Percentiles rank a stretch among this genome's conserved stretches.
These are phyloP conservation scores for Apamea sordens DNA, from an alignment of 2,888 invertebrate species.

Conservation along the genomic window DNA sequence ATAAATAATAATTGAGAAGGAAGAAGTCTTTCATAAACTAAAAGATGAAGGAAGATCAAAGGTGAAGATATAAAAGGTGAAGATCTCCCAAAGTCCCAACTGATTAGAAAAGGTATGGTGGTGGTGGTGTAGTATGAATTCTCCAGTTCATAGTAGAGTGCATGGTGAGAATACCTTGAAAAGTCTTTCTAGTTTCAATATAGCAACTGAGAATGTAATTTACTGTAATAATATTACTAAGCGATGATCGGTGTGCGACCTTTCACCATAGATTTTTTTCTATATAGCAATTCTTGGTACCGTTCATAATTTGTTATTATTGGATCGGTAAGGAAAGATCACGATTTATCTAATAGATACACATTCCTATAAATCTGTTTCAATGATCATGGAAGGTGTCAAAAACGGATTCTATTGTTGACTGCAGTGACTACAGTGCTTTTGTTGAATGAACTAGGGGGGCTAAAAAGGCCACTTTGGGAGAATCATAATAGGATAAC, in stretches of 20 bases:
- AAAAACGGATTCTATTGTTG: neutral
- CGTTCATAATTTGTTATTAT: conserved; percentile 41
- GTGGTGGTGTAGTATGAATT: neutral
- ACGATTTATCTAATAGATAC: conserved; percentile 9
- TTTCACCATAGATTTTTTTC: conserved; percentile 38
- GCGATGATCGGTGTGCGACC: conserved; percentile 20
- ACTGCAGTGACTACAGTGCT: too few species aligned
- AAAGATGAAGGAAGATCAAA: neutral
- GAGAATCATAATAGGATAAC: too few species aligned
- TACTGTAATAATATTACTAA: conserved; percentile 38
- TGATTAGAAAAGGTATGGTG: neutral
- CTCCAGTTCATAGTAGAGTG: neutral
- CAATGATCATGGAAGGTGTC: neutral
- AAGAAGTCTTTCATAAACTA: neutral
- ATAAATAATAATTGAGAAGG: neutral
- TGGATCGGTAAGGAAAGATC: conserved; percentile 15
- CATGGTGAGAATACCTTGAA: neutral
- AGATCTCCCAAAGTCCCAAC: neutral
- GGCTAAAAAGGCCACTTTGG: too few species aligned
- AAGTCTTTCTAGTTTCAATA: neutral
- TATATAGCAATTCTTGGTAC: conserved; percentile 16
- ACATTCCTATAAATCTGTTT: neutral
- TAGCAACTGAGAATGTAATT: conserved; percentile 23
- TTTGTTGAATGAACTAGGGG: neutral
- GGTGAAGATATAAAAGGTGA: neutral